Evolutionary conservation across 2,888 invertebrate genomes (phyloP), one percentile per base, ranked within the genome.

Genomic region (Enchytraeus crypticus): DNA sequence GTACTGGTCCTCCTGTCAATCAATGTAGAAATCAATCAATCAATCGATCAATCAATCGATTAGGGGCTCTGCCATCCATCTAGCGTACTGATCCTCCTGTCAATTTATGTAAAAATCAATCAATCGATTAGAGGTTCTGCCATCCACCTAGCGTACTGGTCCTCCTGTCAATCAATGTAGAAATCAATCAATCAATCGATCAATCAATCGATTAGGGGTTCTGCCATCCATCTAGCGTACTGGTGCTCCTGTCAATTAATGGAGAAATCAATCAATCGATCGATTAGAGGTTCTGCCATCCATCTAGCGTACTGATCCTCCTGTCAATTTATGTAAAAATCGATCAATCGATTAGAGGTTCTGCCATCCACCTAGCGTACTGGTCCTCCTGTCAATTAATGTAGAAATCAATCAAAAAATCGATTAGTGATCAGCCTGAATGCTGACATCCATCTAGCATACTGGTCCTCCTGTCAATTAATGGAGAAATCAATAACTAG

Each of bases 331-430:
- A n/a, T n/a, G n/a, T n/a, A n/a, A n/a, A n/a, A n/a, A n/a, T n/a
- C n/a, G n/a, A n/a, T n/a, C n/a, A n/a, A n/a, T n/a, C 97, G 66
- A 98, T 82, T 61, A 91, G 86, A 75, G 92, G 92, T 1, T 96
- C 98, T 0, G 97, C 93, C 87, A 98, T 90, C 98, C 98, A 98
- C 75, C 89, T 88, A 14, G 96, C 92, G 81, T 97, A 99, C 77
- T 96, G 92, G 54, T 90, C 88, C 80, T 97, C 92, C 91, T 92
- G 67, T 5, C 53, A 64, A 30, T 23, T 5, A 27, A 4, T 8
- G 29, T n/a, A n/a, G n/a, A n/a, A n/a, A n/a, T n/a, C n/a, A n/a
- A n/a, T n/a, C n/a, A n/a, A n/a, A n/a, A n/a, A n/a, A n/a, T n/a
- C n/a, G n/a, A n/a, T n/a, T n/a, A n/a, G n/a, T n/a, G n/a, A n/a